Evolutionary conservation across 2,797 vertebrate genomes (phyloP).

Genomic region (Micromesistius poutassou): DNA sequence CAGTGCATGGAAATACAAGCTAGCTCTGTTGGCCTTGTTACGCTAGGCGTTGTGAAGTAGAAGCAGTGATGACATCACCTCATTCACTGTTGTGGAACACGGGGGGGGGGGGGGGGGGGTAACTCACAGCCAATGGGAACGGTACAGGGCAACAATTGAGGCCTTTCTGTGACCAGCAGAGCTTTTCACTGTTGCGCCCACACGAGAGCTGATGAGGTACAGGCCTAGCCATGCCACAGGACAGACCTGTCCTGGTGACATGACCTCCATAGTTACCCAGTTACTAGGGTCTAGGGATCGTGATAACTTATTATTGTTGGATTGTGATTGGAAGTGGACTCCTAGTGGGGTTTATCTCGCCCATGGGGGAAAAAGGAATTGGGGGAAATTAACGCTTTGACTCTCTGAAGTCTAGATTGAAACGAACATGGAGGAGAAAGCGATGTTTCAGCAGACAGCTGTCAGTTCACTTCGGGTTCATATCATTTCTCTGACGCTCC

Average conservation of each 20-base stretch:
- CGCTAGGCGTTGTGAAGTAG: slow-evolving; percentile 32
- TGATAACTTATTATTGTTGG: not conserved
- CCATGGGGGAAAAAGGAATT: too few relatives aligned
- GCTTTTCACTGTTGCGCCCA: slow-evolving; percentile 44
- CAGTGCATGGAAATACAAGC: slow-evolving; percentile 9
- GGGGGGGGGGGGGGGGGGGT: slow-evolving; percentile 11
- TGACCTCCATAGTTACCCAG: not conserved
- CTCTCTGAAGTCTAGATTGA: too few relatives aligned
- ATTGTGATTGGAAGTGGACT: too few relatives aligned
- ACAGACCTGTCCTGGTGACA: too few relatives aligned
- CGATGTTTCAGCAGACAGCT: too few relatives aligned
- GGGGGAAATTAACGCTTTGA: too few relatives aligned
- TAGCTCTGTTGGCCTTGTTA: slow-evolving; percentile 36
- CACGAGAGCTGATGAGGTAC: slow-evolving; percentile 15
- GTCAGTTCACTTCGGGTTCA: too few relatives aligned
- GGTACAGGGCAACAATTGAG: slow-evolving; percentile 21
- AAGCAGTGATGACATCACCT: slow-evolving; percentile 5
- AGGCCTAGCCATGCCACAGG: too few relatives aligned
- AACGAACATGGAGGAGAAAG: too few relatives aligned
- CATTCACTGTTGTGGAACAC: slow-evolving; percentile 6
- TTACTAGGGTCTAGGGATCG: not conserved
- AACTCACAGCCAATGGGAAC: slow-evolving; percentile 18
- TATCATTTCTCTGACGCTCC: too few relatives aligned
- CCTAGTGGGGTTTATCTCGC: too few relatives aligned
- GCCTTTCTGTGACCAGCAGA: slow-evolving; percentile 29